Evolutionary conservation across 1,140 invertebrate species (phyloP).

Genomic region (Doryteuthis pealeii): DNA sequence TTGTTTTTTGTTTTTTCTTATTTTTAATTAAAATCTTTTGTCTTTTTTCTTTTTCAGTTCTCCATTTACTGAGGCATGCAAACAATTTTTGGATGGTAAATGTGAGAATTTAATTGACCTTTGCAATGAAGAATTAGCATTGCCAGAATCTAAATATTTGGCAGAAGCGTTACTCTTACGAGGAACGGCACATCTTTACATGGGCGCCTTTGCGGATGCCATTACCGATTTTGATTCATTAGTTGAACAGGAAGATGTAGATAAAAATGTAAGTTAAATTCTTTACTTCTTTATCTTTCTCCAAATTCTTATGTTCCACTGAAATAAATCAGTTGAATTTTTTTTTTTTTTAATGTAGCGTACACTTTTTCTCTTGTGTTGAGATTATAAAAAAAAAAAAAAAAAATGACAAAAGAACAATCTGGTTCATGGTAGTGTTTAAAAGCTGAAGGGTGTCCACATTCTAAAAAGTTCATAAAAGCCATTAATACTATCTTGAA

Average conservation of each 20-base stretch:
- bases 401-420: too few species aligned
- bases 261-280: slow-evolving; percentile 50
- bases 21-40: too few species aligned
- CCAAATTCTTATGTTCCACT: background rate
- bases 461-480: too few species aligned
- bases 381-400: too few species aligned
- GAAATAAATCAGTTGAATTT: too few species aligned
- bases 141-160: slow-evolving; percentile 60
- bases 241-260: slow-evolving; percentile 39
- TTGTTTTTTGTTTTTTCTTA: too few species aligned
- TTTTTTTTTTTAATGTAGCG: too few species aligned
- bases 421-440: too few species aligned
- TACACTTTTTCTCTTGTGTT: too few species aligned
- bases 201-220: slow-evolving; percentile 72
- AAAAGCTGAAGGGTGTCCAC: too few species aligned
- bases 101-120: slow-evolving; percentile 78
- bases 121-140: slow-evolving; percentile 79
- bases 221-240: slow-evolving; percentile 69
- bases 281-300: background rate
- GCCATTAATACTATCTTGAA: too few species aligned
- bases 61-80: slow-evolving; percentile 65
- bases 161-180: slow-evolving; percentile 75
- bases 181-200: slow-evolving; percentile 79
- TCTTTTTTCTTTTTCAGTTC: slow-evolving; percentile 20
- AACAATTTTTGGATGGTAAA: slow-evolving; percentile 69